Evolutionary conservation across 2,888 invertebrate genomes (phyloP), one percentile per base, ranked within the genome.

Genomic region (Lissocephala sabroskyi): DNA sequence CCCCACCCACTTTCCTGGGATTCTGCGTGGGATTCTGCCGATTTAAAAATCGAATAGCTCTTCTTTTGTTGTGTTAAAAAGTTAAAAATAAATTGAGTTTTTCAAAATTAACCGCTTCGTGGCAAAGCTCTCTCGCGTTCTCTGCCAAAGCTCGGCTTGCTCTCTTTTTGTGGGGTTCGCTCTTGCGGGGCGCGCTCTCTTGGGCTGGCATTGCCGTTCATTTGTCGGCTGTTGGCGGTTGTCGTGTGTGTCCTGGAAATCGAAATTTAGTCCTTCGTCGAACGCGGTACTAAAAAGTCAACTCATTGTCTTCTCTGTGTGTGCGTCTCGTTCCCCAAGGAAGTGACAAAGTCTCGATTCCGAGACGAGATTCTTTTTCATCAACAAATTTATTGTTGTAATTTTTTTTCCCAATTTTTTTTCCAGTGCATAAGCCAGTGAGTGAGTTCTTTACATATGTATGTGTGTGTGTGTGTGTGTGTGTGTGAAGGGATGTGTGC

Each of bases 261-360:
- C 56, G 49, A 37, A 40, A 43, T 56, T 61, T 59, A 76, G 75
- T 76, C 65, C 79, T 71, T 59, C 56, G 59, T 76, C 59, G 65
- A 49, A 71, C 73, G 75, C 67, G 65, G 56, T 64, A 48, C 59
- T 56, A 62, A 56, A 64, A 67, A 65, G 80, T 80, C 62, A 13
- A 23, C 11, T 16, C 41, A n/a, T 13, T 14, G 9, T 57, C 29
- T 35, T 46, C 7, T 39, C 41, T 45, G 41, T 49, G 41, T 41
- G 1, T 23, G 11, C 7, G 5, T 28, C 2, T 26, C 30, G 30
- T 32, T 32, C 10, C n/a, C n/a, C n/a, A n/a, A n/a, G n/a, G 13
- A 32, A 4, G 30, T 32, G 30, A 32, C 30, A 32, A 40, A n/a
- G n/a, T n/a, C n/a, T n/a, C n/a, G n/a, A n/a, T n/a, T n/a, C n/a